Evolutionary conservation across 2,113 vertebrate genomes (phyloP).

Genomic region (Genyomyrus donnyi): DNA sequence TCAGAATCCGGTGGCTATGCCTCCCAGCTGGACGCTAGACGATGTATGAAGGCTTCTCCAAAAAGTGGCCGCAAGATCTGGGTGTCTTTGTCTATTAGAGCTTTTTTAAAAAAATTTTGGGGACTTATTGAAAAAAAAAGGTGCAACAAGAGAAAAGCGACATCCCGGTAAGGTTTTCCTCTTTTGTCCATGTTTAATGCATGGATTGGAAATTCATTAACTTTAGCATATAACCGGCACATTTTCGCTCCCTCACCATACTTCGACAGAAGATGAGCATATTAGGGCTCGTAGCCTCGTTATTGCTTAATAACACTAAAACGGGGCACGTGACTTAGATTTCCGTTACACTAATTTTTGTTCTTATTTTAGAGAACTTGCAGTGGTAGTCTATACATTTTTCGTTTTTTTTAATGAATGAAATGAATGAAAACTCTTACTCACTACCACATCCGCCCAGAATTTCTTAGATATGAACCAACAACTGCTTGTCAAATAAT

Average conservation of each 20-base stretch:
- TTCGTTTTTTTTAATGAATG: not conserved
- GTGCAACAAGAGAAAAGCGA: not conserved
- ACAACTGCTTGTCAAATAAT: not conserved
- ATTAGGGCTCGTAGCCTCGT: not conserved
- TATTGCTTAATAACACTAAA: not conserved
- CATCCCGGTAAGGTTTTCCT: not conserved
- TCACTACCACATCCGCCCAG: not conserved
- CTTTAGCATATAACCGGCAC: not conserved
- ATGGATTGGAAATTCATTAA: not conserved
- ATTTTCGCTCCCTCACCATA: not conserved
- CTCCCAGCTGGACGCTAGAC: not conserved
- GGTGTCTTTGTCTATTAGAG: not conserved
- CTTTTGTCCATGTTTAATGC: not conserved
- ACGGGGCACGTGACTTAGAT: not conserved
- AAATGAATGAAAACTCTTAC: not conserved
- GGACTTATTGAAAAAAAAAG: not conserved
- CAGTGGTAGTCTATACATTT: not conserved
- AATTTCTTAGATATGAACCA: not conserved
- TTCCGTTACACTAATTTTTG: not conserved
- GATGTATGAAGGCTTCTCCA: not conserved
- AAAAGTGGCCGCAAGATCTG: not conserved
- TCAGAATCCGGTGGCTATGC: not conserved
- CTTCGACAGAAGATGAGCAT: not conserved
- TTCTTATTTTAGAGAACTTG: not conserved
- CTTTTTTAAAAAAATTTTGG: not conserved